A percentile compares a stretch with the other conserved stretches of the same genome.
phyloP scores from a whole-genome alignment of 2,797 vertebrate species.

The Cynodonichthys magdalenae region DNA sequence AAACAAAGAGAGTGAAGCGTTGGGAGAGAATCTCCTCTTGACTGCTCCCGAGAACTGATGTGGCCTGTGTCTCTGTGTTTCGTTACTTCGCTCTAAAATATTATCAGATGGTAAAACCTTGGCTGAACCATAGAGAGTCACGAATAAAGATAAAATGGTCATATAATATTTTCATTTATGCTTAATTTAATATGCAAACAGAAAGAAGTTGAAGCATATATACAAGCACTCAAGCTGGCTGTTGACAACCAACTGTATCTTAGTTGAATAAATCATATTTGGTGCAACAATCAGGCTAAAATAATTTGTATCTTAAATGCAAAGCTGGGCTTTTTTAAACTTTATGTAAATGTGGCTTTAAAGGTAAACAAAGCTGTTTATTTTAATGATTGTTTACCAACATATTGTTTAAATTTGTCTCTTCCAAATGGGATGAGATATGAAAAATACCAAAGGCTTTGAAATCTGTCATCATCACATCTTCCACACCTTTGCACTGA shows the following conservation, averaged over 20 bases:
- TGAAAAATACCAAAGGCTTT: background rate
- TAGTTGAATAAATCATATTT: no score
- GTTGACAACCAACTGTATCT: no score
- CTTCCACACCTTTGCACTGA: background rate
- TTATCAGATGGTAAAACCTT: conserved; percentile 31
- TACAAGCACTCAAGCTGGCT: no score
- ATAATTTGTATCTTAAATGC: no score
- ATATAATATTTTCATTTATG: background rate
- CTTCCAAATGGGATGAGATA: background rate
- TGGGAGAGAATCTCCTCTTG: conserved; percentile 23
- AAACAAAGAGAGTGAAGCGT: conserved; percentile 34
- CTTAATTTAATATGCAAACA: background rate
- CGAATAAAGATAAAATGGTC: conserved; percentile 29
- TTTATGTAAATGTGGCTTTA: background rate
- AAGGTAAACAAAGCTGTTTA: background rate
- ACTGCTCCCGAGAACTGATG: conserved; percentile 19
- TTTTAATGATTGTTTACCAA: background rate
- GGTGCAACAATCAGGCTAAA: no score
- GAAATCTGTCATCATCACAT: background rate
- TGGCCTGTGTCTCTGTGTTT: background rate
- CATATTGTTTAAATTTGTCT: background rate
- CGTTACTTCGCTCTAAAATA: conserved; percentile 18
- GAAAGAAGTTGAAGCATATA: no score
- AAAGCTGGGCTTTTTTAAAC: no score
- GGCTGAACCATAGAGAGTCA: conserved; percentile 21